Conservation (phyloP, 2,113 vertebrate genomes). For the Xiphophorus hellerii region DNA sequence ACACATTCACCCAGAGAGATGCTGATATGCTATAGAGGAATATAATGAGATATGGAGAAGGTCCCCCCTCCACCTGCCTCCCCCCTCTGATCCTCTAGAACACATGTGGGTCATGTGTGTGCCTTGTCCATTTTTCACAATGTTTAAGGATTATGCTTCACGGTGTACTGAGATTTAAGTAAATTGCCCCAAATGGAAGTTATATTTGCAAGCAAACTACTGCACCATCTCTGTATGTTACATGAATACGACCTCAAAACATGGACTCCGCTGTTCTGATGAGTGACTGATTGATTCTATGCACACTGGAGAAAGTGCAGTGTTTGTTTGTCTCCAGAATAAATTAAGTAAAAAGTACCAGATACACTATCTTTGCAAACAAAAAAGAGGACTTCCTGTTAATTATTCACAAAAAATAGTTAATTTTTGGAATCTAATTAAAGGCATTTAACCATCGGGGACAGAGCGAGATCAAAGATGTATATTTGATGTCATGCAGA, state of each 20-base stretch:
- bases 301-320: slow-evolving; percentile 43
- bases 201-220: slow-evolving; percentile 36
- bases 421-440: slow-evolving; percentile 80
- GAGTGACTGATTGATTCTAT: slow-evolving; percentile 49
- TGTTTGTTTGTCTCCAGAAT: slow-evolving; percentile 71
- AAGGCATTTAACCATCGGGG: slow-evolving; percentile 79
- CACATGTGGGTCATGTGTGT: slow-evolving; percentile 73
- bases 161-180: slow-evolving; percentile 59
- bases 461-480: slow-evolving; percentile 78
- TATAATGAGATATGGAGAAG: slow-evolving; percentile 73
- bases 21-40: slow-evolving; percentile 74
- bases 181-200: slow-evolving; percentile 63
- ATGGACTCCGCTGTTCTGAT: slow-evolving; percentile 50
- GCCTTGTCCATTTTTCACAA: slow-evolving; percentile 70
- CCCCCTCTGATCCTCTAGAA: slow-evolving; percentile 60
- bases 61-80: slow-evolving; percentile 15
- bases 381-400: slow-evolving; percentile 64
- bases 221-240: slow-evolving; percentile 45
- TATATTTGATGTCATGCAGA: slow-evolving; percentile 79
- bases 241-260: slow-evolving; percentile 45
- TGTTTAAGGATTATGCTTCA: slow-evolving; percentile 60
- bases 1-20: slow-evolving; percentile 69
- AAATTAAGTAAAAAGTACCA: slow-evolving; percentile 59
- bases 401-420: slow-evolving; percentile 74
- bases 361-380: slow-evolving; percentile 63